Conservation (phyloP, 2,888 invertebrate species). For the Cataglyphis albicans region DNA sequence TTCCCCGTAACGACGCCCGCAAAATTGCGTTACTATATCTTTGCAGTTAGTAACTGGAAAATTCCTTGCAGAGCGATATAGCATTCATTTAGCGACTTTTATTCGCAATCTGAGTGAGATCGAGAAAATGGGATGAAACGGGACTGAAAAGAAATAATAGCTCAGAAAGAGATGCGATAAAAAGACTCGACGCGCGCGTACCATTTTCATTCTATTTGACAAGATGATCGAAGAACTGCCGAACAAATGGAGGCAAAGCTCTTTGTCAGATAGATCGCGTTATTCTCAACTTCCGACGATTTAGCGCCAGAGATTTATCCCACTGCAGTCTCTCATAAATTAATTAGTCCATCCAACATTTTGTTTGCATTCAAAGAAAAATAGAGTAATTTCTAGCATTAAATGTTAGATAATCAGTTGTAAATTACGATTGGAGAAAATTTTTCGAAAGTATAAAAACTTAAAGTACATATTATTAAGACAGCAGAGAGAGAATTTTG, state of each 20-base stretch:
- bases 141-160: slow-evolving; percentile 18
- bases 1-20: neutral
- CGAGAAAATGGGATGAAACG: slow-evolving; percentile 6
- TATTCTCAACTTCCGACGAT: slow-evolving; percentile 20
- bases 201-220: slow-evolving; percentile 14
- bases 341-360: neutral
- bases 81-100: neutral
- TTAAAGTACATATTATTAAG: neutral
- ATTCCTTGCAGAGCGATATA: neutral
- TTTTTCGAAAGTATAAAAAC: neutral
- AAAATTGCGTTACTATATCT: slow-evolving; percentile 14
- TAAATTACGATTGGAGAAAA: neutral
- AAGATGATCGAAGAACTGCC: slow-evolving; percentile 31
- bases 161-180: slow-evolving; percentile 9
- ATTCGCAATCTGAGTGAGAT: slow-evolving; percentile 11
- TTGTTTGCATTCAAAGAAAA: neutral
- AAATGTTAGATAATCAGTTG: neutral
- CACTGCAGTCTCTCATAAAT: neutral
- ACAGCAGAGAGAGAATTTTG: neutral
- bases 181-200: neutral
- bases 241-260: neutral
- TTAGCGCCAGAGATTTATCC: slow-evolving; percentile 26
- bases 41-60: neutral
- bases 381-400: neutral
- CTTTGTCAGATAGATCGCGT: slow-evolving; percentile 26